phyloP scores from a whole-genome alignment of 2,113 vertebrate species.

The Sigmodon hispidus region DNA sequence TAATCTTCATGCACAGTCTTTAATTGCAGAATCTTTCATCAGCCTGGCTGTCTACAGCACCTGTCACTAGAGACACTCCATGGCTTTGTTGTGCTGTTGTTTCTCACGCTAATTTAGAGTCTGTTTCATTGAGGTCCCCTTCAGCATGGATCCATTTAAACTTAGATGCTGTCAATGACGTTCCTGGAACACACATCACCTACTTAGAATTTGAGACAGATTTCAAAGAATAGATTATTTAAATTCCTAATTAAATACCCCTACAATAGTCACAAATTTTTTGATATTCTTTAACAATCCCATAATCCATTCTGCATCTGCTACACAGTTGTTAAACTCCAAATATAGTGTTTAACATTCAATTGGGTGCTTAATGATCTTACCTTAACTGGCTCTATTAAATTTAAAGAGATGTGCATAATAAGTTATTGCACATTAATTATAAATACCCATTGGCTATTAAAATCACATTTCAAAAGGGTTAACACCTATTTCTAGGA shows the following conservation, averaged over 20 bases:
- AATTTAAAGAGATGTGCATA: slow-evolving; percentile 87
- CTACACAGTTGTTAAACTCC: slow-evolving; percentile 84
- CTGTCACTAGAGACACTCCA: slow-evolving; percentile 83
- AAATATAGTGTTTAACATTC: slow-evolving; percentile 87
- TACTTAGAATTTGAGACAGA: slow-evolving; percentile 70
- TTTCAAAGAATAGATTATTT: slow-evolving; percentile 76
- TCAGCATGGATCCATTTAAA: slow-evolving; percentile 60
- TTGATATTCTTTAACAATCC: slow-evolving; percentile 82
- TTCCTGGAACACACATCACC: slow-evolving; percentile 39
- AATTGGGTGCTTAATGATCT: slow-evolving; percentile 87
- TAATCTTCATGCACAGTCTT: slow-evolving; percentile 85
- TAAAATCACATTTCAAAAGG: slow-evolving; percentile 83
- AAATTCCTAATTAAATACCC: slow-evolving; percentile 84
- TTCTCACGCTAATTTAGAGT: slow-evolving; percentile 86
- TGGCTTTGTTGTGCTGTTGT: slow-evolving; percentile 80
- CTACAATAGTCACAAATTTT: slow-evolving; percentile 82
- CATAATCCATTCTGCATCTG: slow-evolving; percentile 77
- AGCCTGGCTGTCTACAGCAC: slow-evolving; percentile 85
- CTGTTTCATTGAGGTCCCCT: slow-evolving; percentile 71
- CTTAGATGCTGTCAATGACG: slow-evolving; percentile 73
- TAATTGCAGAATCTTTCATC: slow-evolving; percentile 88
- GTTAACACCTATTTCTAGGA: slow-evolving; percentile 73
- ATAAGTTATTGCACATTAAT: slow-evolving; percentile 84
- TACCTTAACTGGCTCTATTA: slow-evolving; percentile 87
- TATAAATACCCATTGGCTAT: slow-evolving; percentile 84